Base-by-base conservation (phyloP, 2,888 invertebrate genomes). In the Stegana nigrithorax region DNA sequence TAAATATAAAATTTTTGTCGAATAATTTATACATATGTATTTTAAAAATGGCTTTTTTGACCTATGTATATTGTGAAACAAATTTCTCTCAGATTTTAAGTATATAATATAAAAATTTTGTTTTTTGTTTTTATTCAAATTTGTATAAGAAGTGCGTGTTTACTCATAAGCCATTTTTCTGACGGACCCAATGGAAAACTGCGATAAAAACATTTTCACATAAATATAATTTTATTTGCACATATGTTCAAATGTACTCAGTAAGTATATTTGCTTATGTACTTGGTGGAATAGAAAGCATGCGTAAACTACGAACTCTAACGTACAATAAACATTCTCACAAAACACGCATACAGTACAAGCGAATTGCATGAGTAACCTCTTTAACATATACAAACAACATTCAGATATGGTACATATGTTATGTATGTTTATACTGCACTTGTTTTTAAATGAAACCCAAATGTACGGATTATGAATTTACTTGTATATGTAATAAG, bases 391-490 rank as follows among this genome's bases (percentile, higher is more conserved):
- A 50, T 47, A 65, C 65, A n/a, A n/a, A n/a, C n/a, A n/a, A n/a
- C n/a, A n/a, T 55, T n/a, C 66, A 72, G 76, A 68, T 76, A 61
- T 42, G 64, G 59, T n/a, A n/a, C n/a, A n/a, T 53, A 36, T 26
- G 27, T n/a, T n/a, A n/a, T n/a, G n/a, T n/a, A n/a, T 67, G 72
- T 81, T 80, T 81, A 72, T 76, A 64, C 59, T 78, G 78, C 81
- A 81, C 81, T 81, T 81, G 78, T 78, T 67, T 72, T 57, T 66
- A 60, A 50, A 79, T 76, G 65, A 67, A 71, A 60, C 62, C 55
- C 50, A 47, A 64, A 66, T 66, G 51, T 36, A 21, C 50, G 47
- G n/a, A n/a, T n/a, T n/a, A n/a, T n/a, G n/a, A n/a, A n/a, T n/a
- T n/a, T n/a, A n/a, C n/a, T n/a, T n/a, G n/a, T n/a, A n/a, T n/a